A percentile compares a stretch with the other conserved stretches of the same genome.
phyloP scores from a whole-genome alignment of 2,113 vertebrate species.

The Tretioscincus oriximinensis region DNA sequence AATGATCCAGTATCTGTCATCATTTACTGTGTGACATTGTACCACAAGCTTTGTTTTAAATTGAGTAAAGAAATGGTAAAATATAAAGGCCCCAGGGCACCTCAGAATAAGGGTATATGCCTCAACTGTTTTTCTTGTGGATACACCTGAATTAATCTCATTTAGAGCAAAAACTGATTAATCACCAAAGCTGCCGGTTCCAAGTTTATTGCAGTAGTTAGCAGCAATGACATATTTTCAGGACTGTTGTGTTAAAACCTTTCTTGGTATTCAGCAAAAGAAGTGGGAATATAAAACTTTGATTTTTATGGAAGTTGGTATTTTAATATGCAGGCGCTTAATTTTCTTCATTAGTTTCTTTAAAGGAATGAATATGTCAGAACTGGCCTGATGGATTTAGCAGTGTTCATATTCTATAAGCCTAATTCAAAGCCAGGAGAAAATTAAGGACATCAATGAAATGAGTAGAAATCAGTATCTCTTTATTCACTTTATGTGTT shows the following conservation, averaged over 20 bases:
- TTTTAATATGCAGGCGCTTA: slow-evolving; percentile 43
- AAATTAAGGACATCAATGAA: background rate
- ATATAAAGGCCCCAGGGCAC: slow-evolving; percentile 65
- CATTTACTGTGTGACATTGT: slow-evolving; percentile 75
- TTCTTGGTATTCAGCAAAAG: slow-evolving; percentile 49
- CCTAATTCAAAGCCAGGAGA: background rate
- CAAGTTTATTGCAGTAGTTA: slow-evolving; percentile 68
- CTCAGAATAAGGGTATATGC: slow-evolving; percentile 66
- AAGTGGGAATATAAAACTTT: slow-evolving; percentile 20
- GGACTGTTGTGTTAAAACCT: slow-evolving; percentile 26
- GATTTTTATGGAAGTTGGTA: slow-evolving; percentile 24
- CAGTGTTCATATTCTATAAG: background rate
- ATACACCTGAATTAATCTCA: slow-evolving; percentile 76
- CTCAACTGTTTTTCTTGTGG: slow-evolving; percentile 70
- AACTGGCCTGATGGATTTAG: slow-evolving; percentile 4
- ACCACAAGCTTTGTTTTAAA: slow-evolving; percentile 78
- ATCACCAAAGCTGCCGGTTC: slow-evolving; percentile 67
- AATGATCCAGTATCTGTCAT: slow-evolving; percentile 76
- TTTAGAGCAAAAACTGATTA: slow-evolving; percentile 78
- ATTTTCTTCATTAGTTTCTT: slow-evolving; percentile 46
- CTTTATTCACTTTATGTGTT: background rate
- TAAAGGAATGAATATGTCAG: background rate
- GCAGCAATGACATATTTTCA: slow-evolving; percentile 61
- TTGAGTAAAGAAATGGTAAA: slow-evolving; percentile 61
- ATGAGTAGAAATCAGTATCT: background rate